Evolutionary conservation across 2,888 invertebrate genomes (phyloP), one percentile per base, ranked within the genome.

Genomic region (Lochmaea crataegi): DNA sequence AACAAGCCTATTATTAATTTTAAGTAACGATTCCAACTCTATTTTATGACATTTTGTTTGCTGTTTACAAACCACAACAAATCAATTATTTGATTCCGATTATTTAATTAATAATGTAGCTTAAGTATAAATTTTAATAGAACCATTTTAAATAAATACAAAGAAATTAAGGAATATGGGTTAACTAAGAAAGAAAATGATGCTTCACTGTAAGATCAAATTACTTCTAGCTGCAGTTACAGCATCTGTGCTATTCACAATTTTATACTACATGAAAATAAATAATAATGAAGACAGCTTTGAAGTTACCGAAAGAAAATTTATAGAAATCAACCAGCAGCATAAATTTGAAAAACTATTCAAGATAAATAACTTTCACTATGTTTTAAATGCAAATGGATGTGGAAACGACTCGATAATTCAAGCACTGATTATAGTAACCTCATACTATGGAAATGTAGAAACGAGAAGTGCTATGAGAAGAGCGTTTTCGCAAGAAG

Each of bases 361-460:
- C 64, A 71, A 83, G 70, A 71, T 84, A 26, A 76, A 48, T 14
- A 68, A 81, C 56, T 83, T 85, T 69, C 72, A 81, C 14, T 84
- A 85, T 68, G 73, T 80, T 26, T 74, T 83, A 60, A 82, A 81
- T 38, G 82, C 82, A 53, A 79, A 79, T 68, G 71, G 78, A 61
- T 84, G 84, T 73, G 65, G 75, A 66, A 73, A 77, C 53, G 71
- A 75, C 48, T 68, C 75, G n/a, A 78, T 78, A 65, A 75, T 83
- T 75, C 76, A 82, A 61, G 85, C 84, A 2, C 77, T 90, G 32
- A 88, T 92, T 68, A 88, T 95, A 71, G 90, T 95, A 32, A 94
- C 94, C 14, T 95, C 94, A 0, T 94, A 94, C 86, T 92, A 92
- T 18, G 93, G 92, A 0, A 92, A 95, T 85, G 89, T 92, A 42